A percentile compares a stretch with the other conserved stretches of the same genome.
Conservation (phyloP, 2,797 vertebrate genomes). For the Mycteria americana region DNA sequence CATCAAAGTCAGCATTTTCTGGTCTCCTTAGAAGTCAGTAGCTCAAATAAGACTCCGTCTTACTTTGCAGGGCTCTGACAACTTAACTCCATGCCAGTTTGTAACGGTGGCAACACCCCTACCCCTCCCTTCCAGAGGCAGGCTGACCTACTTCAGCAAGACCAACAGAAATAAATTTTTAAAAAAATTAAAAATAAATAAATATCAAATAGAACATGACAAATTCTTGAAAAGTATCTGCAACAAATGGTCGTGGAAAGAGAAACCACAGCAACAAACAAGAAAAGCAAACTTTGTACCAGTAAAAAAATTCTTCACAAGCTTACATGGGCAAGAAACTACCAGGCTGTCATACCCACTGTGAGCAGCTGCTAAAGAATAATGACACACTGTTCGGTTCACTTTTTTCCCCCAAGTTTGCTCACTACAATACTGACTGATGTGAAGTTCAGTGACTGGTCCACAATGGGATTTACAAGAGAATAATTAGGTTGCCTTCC, state of each 20-base stretch:
- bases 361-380: neutral
- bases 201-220: neutral
- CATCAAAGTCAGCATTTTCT: neutral
- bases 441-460: neutral
- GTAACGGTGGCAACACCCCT: neutral
- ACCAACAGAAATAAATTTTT: neutral
- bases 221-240: neutral
- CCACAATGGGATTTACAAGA: neutral
- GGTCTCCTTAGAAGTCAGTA: neutral
- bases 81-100: too few species aligned
- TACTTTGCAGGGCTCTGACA: neutral
- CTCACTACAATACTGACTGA: neutral
- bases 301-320: neutral
- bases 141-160: neutral
- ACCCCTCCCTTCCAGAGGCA: neutral
- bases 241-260: neutral
- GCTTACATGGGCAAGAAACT: neutral
- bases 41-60: neutral
- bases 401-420: neutral
- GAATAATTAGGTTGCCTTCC: neutral
- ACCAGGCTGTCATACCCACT: neutral
- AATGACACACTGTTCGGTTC: neutral
- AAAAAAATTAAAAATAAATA: neutral
- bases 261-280: neutral
- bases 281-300: neutral